These are phyloP conservation scores for Agraylea sexmaculata DNA, from an alignment of 1,140 invertebrate genomes.

Conservation along the genomic window DNA sequence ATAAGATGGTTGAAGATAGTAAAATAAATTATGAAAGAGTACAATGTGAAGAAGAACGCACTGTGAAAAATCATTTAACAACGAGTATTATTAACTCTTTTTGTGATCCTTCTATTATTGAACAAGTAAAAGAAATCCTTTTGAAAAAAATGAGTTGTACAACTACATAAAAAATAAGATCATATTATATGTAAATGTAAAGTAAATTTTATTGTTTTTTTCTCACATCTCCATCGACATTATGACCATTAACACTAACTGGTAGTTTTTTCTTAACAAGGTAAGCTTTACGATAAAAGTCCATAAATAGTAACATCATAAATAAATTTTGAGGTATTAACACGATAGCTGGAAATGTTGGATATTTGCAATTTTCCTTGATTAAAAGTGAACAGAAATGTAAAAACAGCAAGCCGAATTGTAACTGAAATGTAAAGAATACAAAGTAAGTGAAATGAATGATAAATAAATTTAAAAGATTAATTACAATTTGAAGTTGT, in stretches of 20 bases:
- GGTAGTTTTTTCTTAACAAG: conserved; percentile 24
- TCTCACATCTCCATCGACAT: too few relatives aligned
- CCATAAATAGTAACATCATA: conserved; percentile 53
- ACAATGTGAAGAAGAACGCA: conserved; percentile 29
- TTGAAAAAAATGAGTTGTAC: conserved; percentile 3
- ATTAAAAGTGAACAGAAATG: conserved; percentile 46
- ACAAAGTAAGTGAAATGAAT: not conserved
- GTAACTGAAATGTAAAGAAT: conserved; percentile 36
- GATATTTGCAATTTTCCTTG: conserved; percentile 48
- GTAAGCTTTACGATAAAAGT: conserved; percentile 60
- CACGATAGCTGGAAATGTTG: conserved; percentile 30
- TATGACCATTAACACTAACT: conserved; percentile 4
- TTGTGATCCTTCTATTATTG: conserved; percentile 15
- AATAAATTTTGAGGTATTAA: conserved; percentile 40
- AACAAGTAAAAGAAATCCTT: conserved; percentile 17
- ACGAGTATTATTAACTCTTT: conserved; percentile 23
- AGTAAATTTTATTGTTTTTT: too few relatives aligned
- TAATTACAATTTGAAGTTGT: conserved; percentile 45
- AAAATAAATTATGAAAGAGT: conserved; percentile 30
- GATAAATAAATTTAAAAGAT: conserved; percentile 1
- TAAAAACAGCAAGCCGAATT: conserved; percentile 46
- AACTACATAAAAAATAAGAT: too few relatives aligned
- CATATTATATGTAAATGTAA: too few relatives aligned
- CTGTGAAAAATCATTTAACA: conserved; percentile 32
- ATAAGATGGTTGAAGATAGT: conserved; percentile 32